These are phyloP conservation scores for Neoarius graeffei DNA, from an alignment of 2,113 vertebrate genomes.

Conservation along the genomic window DNA sequence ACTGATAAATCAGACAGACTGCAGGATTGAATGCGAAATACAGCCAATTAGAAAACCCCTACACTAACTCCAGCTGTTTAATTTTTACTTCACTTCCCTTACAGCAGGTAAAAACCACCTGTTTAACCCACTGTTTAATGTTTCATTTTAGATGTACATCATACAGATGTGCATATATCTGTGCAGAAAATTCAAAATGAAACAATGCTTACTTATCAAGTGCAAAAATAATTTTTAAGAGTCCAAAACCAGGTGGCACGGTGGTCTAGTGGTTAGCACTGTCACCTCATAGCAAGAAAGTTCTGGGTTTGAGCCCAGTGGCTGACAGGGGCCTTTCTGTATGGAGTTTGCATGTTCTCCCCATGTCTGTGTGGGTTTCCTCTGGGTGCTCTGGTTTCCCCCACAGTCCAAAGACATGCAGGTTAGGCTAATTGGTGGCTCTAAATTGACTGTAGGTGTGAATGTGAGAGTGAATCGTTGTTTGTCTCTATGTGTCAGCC, in stretches of 20 bases:
- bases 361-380: too few relatives aligned
- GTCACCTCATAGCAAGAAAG: too few relatives aligned
- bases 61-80: neutral
- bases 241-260: neutral
- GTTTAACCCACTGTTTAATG: neutral
- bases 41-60: neutral
- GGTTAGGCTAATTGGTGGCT: too few relatives aligned
- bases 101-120: neutral
- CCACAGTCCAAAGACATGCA: too few relatives aligned
- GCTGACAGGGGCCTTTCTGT: too few relatives aligned
- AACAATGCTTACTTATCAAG: neutral
- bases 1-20: slow-evolving; percentile 2
- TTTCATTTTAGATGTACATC: neutral
- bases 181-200: neutral
- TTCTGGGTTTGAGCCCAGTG: too few relatives aligned
- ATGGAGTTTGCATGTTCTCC: too few relatives aligned
- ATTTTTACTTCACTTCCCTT: neutral
- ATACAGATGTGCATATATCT: neutral
- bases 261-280: too few relatives aligned
- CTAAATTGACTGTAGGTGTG: too few relatives aligned
- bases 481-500: too few relatives aligned
- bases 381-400: too few relatives aligned
- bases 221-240: neutral
- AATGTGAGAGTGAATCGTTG: too few relatives aligned
- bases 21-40: neutral